Conservation (phyloP, 2,888 invertebrate genomes). For the Aproaerema taeniolella region DNA sequence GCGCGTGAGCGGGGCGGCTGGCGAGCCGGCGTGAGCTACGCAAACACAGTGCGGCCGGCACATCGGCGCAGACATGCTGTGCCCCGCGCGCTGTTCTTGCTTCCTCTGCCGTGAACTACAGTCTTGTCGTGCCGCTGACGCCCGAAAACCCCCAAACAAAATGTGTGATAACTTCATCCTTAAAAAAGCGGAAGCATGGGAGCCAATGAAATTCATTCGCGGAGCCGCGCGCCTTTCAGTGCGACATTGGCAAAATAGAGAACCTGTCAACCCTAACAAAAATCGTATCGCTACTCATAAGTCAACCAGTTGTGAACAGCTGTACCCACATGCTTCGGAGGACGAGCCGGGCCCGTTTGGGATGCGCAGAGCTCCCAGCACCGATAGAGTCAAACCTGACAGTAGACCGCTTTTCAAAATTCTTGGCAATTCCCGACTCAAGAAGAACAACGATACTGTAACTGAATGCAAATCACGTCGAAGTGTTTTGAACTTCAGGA, state of each 20-base stretch:
- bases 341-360: constrained; percentile 55
- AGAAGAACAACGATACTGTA: constrained; percentile 55
- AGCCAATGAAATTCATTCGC: constrained; percentile 66
- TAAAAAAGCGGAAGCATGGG: constrained; percentile 72
- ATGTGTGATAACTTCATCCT: constrained; percentile 76
- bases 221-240: constrained; percentile 72
- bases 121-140: constrained; percentile 76
- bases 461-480: constrained; percentile 55
- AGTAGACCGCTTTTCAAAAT: constrained; percentile 65
- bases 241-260: constrained; percentile 72
- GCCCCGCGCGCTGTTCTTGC: constrained; percentile 84
- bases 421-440: constrained; percentile 58
- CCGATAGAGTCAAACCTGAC: constrained; percentile 64
- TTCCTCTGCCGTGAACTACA: constrained; percentile 85
- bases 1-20: constrained; percentile 36
- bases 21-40: constrained; percentile 32
- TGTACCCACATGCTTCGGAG: constrained; percentile 56
- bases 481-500: constrained; percentile 65
- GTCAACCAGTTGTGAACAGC: constrained; percentile 71
- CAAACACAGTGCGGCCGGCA: constrained; percentile 55
- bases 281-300: constrained; percentile 55
- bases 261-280: constrained; percentile 59
- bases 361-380: constrained; percentile 68
- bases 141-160: constrained; percentile 59
- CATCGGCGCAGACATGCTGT: constrained; percentile 78